Percentiles rank a stretch among this genome's conserved stretches.
Conservation (phyloP, 1,140 invertebrate genomes). For the Nebria ingens region DNA sequence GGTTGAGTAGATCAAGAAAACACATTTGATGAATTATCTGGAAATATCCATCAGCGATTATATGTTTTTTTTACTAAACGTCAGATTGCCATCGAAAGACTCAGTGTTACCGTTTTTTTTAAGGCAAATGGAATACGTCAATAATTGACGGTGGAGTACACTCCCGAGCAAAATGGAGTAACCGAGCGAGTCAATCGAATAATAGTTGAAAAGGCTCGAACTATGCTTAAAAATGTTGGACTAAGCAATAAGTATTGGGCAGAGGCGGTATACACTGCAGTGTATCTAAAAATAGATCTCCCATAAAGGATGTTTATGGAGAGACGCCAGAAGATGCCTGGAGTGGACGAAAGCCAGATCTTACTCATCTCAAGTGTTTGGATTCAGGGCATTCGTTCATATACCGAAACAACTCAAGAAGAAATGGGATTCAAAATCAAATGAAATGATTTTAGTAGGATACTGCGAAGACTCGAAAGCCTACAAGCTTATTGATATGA, state of each 20-base stretch:
- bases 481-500: conserved; percentile 11
- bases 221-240: conserved; percentile 23
- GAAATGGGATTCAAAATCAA: conserved; percentile 12
- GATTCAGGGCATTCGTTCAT: conserved; percentile 17
- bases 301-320: conserved; percentile 14
- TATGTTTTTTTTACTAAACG: no score
- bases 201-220: conserved; percentile 26
- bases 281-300: background rate
- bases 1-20: no score
- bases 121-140: no score
- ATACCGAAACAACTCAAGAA: conserved; percentile 11
- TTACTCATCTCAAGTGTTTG: conserved; percentile 20
- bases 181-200: conserved; percentile 30
- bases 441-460: conserved; percentile 8
- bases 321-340: conserved; percentile 26
- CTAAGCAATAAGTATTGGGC: conserved; percentile 30
- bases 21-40: no score
- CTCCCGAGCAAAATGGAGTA: conserved; percentile 30
- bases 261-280: conserved; percentile 24
- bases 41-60: no score
- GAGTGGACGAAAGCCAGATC: conserved; percentile 13
- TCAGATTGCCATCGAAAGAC: no score
- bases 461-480: background rate
- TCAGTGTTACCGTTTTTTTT: background rate
- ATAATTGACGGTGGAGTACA: conserved; percentile 16